These are phyloP conservation scores for Boulengeromyrus knoepffleri DNA, from an alignment of 2,113 vertebrate genomes.

Conservation along the genomic window DNA sequence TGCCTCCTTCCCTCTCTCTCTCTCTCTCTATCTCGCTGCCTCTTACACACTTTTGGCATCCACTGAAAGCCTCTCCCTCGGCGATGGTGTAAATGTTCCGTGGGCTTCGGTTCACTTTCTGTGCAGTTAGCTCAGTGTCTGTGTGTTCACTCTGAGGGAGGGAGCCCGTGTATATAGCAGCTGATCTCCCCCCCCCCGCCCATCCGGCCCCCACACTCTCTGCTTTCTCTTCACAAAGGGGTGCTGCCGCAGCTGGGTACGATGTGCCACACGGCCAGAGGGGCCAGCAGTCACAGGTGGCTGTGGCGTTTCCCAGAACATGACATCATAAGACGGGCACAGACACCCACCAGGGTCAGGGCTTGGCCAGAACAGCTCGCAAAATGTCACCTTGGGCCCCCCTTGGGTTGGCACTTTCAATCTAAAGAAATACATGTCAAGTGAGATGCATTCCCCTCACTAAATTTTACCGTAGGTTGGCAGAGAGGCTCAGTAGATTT, in stretches of 20 bases:
- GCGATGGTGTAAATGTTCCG: slow-evolving; percentile 39
- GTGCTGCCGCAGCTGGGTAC: slow-evolving; percentile 48
- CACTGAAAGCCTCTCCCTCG: slow-evolving; percentile 47
- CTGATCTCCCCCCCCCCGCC: slow-evolving; percentile 22
- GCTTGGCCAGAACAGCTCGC: background rate
- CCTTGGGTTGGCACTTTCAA: background rate
- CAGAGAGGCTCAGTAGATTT: no score
- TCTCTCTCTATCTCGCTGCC: slow-evolving; percentile 20
- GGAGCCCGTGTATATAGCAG: slow-evolving; percentile 52
- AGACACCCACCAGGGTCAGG: background rate
- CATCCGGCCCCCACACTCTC: background rate
- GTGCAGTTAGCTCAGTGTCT: slow-evolving; percentile 39
- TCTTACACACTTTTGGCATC: slow-evolving; percentile 54
- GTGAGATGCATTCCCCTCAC: background rate
- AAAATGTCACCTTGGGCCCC: background rate
- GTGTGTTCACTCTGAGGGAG: slow-evolving; percentile 43
- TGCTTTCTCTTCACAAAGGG: slow-evolving; percentile 31
- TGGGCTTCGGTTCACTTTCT: slow-evolving; percentile 37
- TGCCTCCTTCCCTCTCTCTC: slow-evolving; percentile 27
- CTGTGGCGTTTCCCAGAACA: slow-evolving; percentile 14
- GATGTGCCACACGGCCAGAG: slow-evolving; percentile 46
- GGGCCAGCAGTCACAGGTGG: slow-evolving; percentile 33
- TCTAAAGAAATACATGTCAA: background rate
- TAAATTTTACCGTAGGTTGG: background rate
- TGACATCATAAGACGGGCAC: slow-evolving; percentile 15